A percentile compares a stretch with the other conserved stretches of the same genome.
Conservation (phyloP, 2,888 invertebrate genomes). For the Rhagophthalmus giganteus region DNA sequence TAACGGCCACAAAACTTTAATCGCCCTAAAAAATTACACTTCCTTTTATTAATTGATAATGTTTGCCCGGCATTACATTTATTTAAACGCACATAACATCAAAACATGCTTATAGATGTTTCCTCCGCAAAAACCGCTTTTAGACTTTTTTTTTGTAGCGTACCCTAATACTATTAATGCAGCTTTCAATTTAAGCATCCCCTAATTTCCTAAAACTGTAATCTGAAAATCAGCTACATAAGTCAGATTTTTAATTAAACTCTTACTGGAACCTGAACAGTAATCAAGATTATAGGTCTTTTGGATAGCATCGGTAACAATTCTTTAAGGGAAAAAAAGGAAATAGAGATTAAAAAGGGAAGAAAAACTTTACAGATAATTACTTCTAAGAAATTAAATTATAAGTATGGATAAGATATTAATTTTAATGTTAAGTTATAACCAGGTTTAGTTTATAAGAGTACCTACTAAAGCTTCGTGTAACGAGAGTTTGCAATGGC, state of each 20-base stretch:
- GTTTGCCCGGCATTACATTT: background rate
- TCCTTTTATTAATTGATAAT: background rate
- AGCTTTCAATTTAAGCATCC: slow-evolving; percentile 14
- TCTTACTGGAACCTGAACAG: slow-evolving; percentile 36
- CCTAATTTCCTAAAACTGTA: slow-evolving; percentile 14
- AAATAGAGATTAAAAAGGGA: no score
- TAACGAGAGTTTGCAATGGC: no score
- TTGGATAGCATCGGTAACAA: slow-evolving; percentile 43
- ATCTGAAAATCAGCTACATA: slow-evolving; percentile 20
- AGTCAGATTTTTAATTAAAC: slow-evolving; percentile 46
- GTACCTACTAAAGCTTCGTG: no score
- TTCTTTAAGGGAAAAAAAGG: slow-evolving; percentile 39
- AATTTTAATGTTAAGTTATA: no score
- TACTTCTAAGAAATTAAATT: no score
- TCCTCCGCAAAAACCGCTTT: slow-evolving; percentile 8
- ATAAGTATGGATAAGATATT: no score
- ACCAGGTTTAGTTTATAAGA: no score
- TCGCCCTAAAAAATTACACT: background rate
- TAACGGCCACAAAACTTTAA: background rate
- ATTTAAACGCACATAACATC: no score
- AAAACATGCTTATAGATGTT: no score
- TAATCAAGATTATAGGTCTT: slow-evolving; percentile 42
- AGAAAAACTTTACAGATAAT: no score
- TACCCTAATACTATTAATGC: slow-evolving; percentile 12
- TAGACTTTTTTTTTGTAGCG: slow-evolving; percentile 6